phyloP scores from a whole-genome alignment of 2,797 vertebrate genomes.

The Potorous gilbertii region DNA sequence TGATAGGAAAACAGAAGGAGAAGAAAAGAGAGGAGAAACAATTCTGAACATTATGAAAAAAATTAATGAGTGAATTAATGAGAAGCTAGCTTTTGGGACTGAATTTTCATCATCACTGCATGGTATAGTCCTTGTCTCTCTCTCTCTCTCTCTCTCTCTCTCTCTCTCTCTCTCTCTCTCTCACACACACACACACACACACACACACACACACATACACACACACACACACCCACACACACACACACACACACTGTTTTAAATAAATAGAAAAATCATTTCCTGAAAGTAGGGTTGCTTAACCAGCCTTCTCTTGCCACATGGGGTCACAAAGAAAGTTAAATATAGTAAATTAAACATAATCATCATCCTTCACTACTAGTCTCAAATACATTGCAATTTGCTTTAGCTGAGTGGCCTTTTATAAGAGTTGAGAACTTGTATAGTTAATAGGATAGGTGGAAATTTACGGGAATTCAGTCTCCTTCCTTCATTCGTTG shows the following conservation, averaged over 20 bases:
- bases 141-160: no score
- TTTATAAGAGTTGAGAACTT: conserved; percentile 29
- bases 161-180: no score
- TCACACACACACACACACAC: no score
- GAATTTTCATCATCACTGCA: neutral
- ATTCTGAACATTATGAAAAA: conserved; percentile 20
- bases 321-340: conserved; percentile 15
- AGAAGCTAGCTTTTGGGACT: neutral
- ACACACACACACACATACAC: no score
- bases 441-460: conserved; percentile 18
- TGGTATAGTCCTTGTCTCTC: neutral
- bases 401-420: neutral
- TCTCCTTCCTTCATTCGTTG: neutral
- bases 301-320: neutral
- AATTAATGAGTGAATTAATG: neutral
- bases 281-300: neutral
- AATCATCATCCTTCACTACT: neutral
- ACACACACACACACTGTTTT: neutral
- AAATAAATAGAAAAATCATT: conserved; percentile 19
- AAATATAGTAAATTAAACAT: conserved; percentile 3
- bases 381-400: neutral
- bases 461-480: neutral
- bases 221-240: neutral
- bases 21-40: neutral
- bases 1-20: neutral